Conservation (phyloP, 2,888 invertebrate species). For the Patella pellucida region DNA sequence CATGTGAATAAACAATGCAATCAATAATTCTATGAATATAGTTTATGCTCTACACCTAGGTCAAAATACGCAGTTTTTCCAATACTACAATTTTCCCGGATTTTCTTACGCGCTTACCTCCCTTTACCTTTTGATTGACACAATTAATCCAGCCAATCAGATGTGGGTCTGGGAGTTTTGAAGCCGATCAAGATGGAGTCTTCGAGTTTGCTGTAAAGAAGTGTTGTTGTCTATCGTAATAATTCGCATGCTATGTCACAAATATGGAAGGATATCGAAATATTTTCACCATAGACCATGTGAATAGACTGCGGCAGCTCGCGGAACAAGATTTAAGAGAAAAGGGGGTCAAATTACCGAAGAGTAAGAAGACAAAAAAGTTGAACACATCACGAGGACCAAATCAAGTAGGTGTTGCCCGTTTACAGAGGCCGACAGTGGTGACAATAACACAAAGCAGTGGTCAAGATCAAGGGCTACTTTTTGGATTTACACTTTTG, state of each 20-base stretch:
- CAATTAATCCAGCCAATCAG: constrained; percentile 45
- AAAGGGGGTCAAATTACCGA: constrained; percentile 64
- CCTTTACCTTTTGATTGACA: constrained; percentile 4
- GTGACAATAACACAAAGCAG: too few species aligned
- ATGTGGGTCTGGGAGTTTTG: constrained; percentile 46
- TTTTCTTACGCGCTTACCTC: not conserved
- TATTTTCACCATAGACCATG: constrained; percentile 56
- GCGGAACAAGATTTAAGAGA: constrained; percentile 63
- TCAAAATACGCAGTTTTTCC: too few species aligned
- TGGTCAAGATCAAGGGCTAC: too few species aligned
- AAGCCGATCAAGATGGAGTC: constrained; percentile 39
- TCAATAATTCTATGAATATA: too few species aligned
- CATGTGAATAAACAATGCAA: too few species aligned
- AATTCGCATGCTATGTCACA: constrained; percentile 3
- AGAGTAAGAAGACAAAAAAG: constrained; percentile 59
- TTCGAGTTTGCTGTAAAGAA: constrained; percentile 7
- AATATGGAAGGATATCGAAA: constrained; percentile 39
- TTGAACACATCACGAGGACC: constrained; percentile 29
- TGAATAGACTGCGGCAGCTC: constrained; percentile 52
- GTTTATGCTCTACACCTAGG: too few species aligned
- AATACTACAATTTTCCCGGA: not conserved
- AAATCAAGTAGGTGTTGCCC: constrained; percentile 1
- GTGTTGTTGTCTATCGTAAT: constrained; percentile 2
- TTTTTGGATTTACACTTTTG: not conserved
- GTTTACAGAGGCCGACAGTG: too few species aligned